These are phyloP conservation scores for Copidosoma aretas DNA, from an alignment of 2,888 invertebrate species.

Conservation along the genomic window DNA sequence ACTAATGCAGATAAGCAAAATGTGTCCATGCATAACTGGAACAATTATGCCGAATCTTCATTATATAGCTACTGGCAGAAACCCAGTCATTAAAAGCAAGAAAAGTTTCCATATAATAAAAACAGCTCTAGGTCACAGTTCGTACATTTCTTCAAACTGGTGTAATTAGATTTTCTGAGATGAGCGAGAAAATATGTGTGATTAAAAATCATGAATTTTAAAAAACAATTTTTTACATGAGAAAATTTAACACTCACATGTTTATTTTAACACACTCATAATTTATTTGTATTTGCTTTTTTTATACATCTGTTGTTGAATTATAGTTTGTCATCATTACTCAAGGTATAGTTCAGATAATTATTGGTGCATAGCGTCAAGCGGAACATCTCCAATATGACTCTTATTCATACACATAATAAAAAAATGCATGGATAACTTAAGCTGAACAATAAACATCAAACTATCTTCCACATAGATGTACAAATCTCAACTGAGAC, in stretches of 20 bases:
- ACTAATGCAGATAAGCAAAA: conserved; percentile 41
- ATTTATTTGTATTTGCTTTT: neutral
- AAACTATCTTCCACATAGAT: too few relatives aligned
- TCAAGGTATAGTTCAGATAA: too few relatives aligned
- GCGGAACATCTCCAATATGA: too few relatives aligned
- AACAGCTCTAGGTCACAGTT: conserved; percentile 46
- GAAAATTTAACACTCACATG: neutral
- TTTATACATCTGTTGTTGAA: neutral
- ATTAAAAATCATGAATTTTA: too few relatives aligned
- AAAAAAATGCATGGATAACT: too few relatives aligned
- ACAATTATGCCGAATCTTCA: conserved; percentile 47
- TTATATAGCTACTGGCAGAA: conserved; percentile 51
- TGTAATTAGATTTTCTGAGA: too few relatives aligned
- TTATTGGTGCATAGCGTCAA: too few relatives aligned
- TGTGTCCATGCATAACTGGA: conserved; percentile 48
- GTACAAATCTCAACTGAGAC: too few relatives aligned
- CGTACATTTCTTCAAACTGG: conserved; percentile 17
- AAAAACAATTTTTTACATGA: neutral
- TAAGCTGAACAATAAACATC: too few relatives aligned
- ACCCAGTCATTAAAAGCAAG: conserved; percentile 43
- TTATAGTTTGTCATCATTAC: too few relatives aligned
- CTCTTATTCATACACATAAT: too few relatives aligned
- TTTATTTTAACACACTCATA: neutral
- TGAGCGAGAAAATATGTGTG: too few relatives aligned
- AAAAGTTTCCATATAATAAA: conserved; percentile 45